A percentile compares a stretch with the other conserved stretches of the same genome.
Conservation (phyloP, 2,113 vertebrate genomes). For the Tauraco erythrolophus region DNA sequence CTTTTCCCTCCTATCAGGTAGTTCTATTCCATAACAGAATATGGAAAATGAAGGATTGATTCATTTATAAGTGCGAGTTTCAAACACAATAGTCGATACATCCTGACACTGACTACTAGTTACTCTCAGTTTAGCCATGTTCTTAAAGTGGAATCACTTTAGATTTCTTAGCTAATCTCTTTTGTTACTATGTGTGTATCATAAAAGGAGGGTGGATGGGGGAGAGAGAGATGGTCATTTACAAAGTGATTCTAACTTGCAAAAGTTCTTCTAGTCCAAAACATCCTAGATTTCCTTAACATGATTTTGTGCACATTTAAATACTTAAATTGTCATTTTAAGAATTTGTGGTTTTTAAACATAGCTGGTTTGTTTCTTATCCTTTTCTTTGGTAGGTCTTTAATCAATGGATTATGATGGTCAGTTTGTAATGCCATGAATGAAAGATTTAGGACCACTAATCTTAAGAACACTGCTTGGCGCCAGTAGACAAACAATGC, state of each 20-base stretch:
- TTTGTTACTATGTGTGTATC: not conserved
- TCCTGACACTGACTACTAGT: not conserved
- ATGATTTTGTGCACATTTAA: constrained; percentile 30
- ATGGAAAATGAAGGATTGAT: not conserved
- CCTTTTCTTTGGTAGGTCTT: constrained; percentile 43
- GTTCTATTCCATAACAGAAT: not conserved
- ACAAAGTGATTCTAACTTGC: not conserved
- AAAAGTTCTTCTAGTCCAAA: constrained; percentile 26
- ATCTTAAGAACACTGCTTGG: constrained; percentile 74
- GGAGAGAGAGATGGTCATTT: not conserved
- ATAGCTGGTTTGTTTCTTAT: constrained; percentile 15
- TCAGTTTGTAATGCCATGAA: constrained; percentile 70
- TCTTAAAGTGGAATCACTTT: constrained; percentile 38
- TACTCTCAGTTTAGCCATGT: not conserved
- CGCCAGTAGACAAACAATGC: constrained; percentile 72
- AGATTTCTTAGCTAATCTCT: constrained; percentile 28
- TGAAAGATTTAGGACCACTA: constrained; percentile 74
- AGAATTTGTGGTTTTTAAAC: constrained; percentile 39
- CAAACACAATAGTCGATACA: not conserved
- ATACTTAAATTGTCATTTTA: constrained; percentile 49
- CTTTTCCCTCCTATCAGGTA: not conserved
- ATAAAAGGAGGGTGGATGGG: not conserved
- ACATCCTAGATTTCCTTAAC: constrained; percentile 42
- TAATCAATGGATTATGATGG: constrained; percentile 64
- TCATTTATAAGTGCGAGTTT: not conserved